Evolutionary conservation across 2,888 invertebrate species (phyloP).

Genomic region (Lepidochrysops patricia): DNA sequence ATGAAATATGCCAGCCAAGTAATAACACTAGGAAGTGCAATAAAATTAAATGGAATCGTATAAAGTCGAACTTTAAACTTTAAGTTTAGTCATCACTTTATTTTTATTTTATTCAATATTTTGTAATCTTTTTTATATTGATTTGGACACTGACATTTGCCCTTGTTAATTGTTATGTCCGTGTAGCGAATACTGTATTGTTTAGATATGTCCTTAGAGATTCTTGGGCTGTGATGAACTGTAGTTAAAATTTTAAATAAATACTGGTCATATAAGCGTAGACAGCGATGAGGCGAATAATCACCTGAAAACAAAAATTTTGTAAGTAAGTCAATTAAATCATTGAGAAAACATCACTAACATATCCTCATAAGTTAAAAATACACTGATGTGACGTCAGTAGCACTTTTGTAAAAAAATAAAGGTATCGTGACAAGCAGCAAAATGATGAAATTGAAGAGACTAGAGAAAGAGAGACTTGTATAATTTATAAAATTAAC

Average conservation of each 20-base stretch:
- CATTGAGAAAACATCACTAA: slow-evolving; percentile 33
- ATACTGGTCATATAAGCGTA: slow-evolving; percentile 27
- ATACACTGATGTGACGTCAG: neutral
- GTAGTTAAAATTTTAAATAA: slow-evolving; percentile 23
- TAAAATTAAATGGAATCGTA: too few relatives aligned
- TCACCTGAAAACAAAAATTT: slow-evolving; percentile 25
- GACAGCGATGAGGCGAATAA: slow-evolving; percentile 15
- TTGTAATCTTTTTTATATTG: neutral
- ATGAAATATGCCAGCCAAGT: too few relatives aligned
- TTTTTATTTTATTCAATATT: neutral
- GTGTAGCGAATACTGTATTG: slow-evolving; percentile 20
- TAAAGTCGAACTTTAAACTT: too few relatives aligned
- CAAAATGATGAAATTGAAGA: neutral
- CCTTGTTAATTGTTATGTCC: slow-evolving; percentile 21
- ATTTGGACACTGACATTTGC: slow-evolving; percentile 1
- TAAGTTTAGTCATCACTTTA: too few relatives aligned
- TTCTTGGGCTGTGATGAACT: slow-evolving; percentile 50
- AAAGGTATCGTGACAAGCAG: neutral
- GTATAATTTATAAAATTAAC: too few relatives aligned
- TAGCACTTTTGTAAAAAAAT: slow-evolving; percentile 14
- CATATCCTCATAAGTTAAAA: slow-evolving; percentile 27
- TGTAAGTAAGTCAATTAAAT: slow-evolving; percentile 35
- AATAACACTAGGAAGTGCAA: neutral
- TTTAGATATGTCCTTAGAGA: slow-evolving; percentile 42
- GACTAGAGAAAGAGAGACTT: too few relatives aligned